A percentile compares a stretch with the other conserved stretches of the same genome.
Evolutionary conservation across 2,888 invertebrate genomes (phyloP).

Genomic region (Apomyelois bistriatella): DNA sequence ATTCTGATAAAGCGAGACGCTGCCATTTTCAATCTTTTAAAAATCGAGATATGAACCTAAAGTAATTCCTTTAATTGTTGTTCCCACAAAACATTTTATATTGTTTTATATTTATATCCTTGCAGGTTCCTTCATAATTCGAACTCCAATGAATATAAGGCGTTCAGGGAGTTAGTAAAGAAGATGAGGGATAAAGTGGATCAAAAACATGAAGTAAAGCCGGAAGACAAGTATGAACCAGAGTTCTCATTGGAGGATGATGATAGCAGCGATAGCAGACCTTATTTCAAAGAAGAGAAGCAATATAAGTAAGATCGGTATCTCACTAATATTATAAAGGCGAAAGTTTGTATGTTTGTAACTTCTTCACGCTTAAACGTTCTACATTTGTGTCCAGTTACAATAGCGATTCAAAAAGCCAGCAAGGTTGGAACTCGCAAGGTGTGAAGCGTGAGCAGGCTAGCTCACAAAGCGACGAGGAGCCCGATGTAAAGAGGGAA

Average conservation of each 20-base stretch:
- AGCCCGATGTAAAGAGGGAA: slow-evolving; percentile 60
- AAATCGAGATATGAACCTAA: slow-evolving; percentile 1
- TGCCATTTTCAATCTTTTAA: background rate
- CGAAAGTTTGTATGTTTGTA: no score
- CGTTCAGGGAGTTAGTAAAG: slow-evolving; percentile 62
- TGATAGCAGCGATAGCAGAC: slow-evolving; percentile 62
- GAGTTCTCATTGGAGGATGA: slow-evolving; percentile 74
- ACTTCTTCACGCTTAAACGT: no score
- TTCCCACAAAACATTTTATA: slow-evolving; percentile 34
- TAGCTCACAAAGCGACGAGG: slow-evolving; percentile 68
- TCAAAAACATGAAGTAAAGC: slow-evolving; percentile 58
- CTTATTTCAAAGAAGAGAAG: slow-evolving; percentile 57
- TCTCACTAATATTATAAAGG: no score
- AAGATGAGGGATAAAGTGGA: slow-evolving; percentile 48
- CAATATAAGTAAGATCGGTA: slow-evolving; percentile 47
- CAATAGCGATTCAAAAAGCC: slow-evolving; percentile 5
- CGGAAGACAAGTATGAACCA: slow-evolving; percentile 75
- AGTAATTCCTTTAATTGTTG: slow-evolving; percentile 21
- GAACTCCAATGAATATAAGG: slow-evolving; percentile 68
- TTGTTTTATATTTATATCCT: slow-evolving; percentile 33
- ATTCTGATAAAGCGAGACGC: background rate
- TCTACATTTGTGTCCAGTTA: background rate
- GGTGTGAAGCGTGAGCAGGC: slow-evolving; percentile 48
- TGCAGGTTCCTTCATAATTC: slow-evolving; percentile 74
- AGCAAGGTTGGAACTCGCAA: background rate